A percentile compares a stretch with the other conserved stretches of the same genome.
phyloP scores from a whole-genome alignment of 1,140 invertebrate species.

The Proales similis region DNA sequence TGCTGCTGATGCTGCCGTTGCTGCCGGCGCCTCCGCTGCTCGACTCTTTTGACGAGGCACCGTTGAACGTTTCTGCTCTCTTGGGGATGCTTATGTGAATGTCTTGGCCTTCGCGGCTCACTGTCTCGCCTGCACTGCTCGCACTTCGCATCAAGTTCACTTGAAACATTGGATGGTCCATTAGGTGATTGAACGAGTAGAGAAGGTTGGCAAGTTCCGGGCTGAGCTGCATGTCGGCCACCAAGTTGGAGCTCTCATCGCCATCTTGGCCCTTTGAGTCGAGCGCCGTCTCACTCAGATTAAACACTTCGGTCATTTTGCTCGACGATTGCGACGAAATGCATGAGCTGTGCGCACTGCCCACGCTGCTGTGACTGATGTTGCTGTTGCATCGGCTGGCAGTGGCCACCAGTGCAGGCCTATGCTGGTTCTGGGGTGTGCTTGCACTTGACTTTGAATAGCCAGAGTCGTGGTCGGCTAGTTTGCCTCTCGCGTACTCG shows the following conservation, averaged over 20 bases:
- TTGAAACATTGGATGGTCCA: slow-evolving; percentile 4
- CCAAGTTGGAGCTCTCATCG: neutral
- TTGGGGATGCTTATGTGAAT: slow-evolving; percentile 31
- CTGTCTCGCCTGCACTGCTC: slow-evolving; percentile 34
- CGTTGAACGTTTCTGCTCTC: slow-evolving; percentile 35
- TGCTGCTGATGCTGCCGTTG: no score
- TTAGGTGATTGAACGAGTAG: slow-evolving; percentile 5
- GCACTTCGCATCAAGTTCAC: slow-evolving; percentile 38
- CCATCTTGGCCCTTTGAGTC: neutral
- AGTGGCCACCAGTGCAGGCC: neutral
- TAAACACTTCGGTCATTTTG: neutral
- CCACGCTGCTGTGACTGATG: neutral
- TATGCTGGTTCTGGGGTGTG: neutral
- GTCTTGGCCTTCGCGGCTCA: slow-evolving; percentile 10
- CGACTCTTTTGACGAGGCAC: slow-evolving; percentile 32
- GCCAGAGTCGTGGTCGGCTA: neutral
- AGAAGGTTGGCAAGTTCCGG: slow-evolving; percentile 13
- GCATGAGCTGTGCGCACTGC: neutral
- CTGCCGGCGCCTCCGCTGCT: no score
- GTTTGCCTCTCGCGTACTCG: no score
- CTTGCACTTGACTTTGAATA: neutral
- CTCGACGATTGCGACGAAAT: neutral
- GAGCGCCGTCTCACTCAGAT: neutral
- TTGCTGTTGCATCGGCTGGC: neutral
- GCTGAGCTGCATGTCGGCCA: slow-evolving; percentile 1